Conservation (phyloP, 2,797 vertebrate genomes). For the Coranthus polyacanthus region DNA sequence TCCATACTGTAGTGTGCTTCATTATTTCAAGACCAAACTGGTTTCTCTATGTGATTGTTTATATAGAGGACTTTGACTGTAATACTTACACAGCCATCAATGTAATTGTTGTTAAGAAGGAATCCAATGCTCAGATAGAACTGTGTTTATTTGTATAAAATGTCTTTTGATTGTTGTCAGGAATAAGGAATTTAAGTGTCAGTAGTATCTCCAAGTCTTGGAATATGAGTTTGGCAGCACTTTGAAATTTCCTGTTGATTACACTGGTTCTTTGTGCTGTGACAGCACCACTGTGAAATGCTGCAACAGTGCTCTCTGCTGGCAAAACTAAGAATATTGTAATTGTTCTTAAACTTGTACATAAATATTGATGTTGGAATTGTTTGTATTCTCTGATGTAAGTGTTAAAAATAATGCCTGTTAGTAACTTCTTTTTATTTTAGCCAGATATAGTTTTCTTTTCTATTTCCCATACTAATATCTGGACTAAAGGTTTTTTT, state of each 20-base stretch:
- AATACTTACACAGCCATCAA: conserved; percentile 36
- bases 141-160: conserved; percentile 27
- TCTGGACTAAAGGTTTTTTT: not conserved
- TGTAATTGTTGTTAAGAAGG: conserved; percentile 20
- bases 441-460: not conserved
- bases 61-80: conserved; percentile 28
- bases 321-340: conserved; percentile 52
- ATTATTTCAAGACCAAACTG: conserved; percentile 52
- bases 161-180: conserved; percentile 37
- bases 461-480: conserved; percentile 20
- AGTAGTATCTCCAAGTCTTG: conserved; percentile 38
- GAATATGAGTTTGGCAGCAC: conserved; percentile 53
- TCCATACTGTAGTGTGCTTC: conserved; percentile 48
- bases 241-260: conserved; percentile 55
- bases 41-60: conserved; percentile 56
- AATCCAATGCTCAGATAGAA: conserved; percentile 24
- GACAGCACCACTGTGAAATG: conserved; percentile 40
- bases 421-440: not conserved
- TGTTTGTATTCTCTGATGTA: not conserved
- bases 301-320: conserved; percentile 83
- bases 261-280: conserved; percentile 53
- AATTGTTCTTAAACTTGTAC: not conserved
- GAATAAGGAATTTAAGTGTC: conserved; percentile 29
- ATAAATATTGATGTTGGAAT: not conserved
- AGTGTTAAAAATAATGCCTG: not conserved